These are phyloP conservation scores for Drosophila affinis DNA, from an alignment of 2,888 invertebrate species.

Conservation along the genomic window DNA sequence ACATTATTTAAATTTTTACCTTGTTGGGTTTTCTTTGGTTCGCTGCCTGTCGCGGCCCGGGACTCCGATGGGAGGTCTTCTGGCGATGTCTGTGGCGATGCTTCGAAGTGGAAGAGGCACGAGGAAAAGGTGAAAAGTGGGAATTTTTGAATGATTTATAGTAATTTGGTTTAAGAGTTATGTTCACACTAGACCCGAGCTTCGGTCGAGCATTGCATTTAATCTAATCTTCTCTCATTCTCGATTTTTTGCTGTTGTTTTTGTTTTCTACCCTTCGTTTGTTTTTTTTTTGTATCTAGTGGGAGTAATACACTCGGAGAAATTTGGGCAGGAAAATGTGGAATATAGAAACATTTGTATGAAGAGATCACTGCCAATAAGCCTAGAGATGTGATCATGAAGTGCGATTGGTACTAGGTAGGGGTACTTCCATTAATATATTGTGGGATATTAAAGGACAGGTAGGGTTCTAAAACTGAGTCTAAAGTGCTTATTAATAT, in stretches of 20 bases:
- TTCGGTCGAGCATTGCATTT: conserved; percentile 55
- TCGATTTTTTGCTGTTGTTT: conserved; percentile 16
- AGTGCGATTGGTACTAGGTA: too few species aligned
- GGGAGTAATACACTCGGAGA: conserved; percentile 16
- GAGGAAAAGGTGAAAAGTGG: conserved; percentile 74
- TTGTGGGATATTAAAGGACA: too few species aligned
- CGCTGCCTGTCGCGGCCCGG: conserved; percentile 27
- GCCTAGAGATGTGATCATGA: too few species aligned
- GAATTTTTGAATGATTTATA: conserved; percentile 80
- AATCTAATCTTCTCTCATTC: conserved; percentile 65
- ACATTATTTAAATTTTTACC: conserved; percentile 76
- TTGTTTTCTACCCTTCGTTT: background rate
- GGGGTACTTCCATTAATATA: too few species aligned
- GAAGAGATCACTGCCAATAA: background rate
- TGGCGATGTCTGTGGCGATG: background rate
- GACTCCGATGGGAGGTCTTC: conserved; percentile 34
- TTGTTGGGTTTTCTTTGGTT: conserved; percentile 27
- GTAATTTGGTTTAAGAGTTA: conserved; percentile 79
- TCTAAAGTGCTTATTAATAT: too few species aligned
- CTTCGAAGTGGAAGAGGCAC: background rate
- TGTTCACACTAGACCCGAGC: conserved; percentile 76
- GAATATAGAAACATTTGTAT: too few species aligned
- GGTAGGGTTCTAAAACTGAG: too few species aligned
- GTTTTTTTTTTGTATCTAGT: conserved; percentile 9
- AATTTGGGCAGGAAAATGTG: background rate